phyloP scores from a whole-genome alignment of 2,888 invertebrate genomes.

The Ennomos fuscantarius region DNA sequence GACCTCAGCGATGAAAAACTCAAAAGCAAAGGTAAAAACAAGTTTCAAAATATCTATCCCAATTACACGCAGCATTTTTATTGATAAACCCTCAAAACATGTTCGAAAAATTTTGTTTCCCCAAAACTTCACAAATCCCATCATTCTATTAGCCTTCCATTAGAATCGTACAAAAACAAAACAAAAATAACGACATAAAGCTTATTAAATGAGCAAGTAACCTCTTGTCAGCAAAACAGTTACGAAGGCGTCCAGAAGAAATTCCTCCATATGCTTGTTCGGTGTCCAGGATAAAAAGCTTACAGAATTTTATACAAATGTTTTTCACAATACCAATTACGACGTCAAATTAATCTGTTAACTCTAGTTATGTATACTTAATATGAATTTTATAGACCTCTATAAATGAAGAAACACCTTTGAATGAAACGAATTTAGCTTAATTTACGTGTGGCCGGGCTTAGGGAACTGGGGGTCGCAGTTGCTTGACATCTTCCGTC shows the following conservation, averaged over 20 bases:
- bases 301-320: constrained; percentile 56
- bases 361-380: constrained; percentile 56
- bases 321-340: constrained; percentile 52
- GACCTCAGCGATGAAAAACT: constrained; percentile 2
- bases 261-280: constrained; percentile 25
- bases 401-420: constrained; percentile 55
- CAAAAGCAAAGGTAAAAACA: background rate
- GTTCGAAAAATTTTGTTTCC: too few species aligned
- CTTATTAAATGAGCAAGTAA: background rate
- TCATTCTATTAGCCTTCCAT: too few species aligned
- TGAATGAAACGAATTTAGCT: constrained; percentile 64
- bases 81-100: too few species aligned
- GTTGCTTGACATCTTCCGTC: background rate
- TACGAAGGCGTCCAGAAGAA: constrained; percentile 16
- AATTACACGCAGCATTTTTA: too few species aligned
- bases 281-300: constrained; percentile 55
- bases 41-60: background rate
- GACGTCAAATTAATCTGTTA: constrained; percentile 50
- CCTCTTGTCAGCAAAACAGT: constrained; percentile 31
- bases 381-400: constrained; percentile 68
- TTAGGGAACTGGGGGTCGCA: background rate
- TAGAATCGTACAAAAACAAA: too few species aligned
- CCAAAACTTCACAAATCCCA: too few species aligned
- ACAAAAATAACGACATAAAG: background rate
- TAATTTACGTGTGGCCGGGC: constrained; percentile 49